A percentile compares a stretch with the other conserved stretches of the same genome.
These are phyloP conservation scores for Drosophila truncata DNA, from an alignment of 1,140 invertebrate species.

Conservation along the genomic window DNA sequence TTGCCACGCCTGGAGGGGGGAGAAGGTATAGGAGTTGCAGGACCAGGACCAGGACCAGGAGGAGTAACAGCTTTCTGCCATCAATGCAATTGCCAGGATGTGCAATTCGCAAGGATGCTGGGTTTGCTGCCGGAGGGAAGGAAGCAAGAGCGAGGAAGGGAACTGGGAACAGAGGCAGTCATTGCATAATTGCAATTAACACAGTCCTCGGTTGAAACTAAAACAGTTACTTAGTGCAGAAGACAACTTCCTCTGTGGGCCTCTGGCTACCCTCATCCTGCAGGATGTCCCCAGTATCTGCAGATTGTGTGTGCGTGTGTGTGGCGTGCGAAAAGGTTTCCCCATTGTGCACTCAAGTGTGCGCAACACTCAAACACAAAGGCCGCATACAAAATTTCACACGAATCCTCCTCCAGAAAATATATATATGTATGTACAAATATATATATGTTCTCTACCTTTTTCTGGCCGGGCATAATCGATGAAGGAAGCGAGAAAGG, in stretches of 20 bases:
- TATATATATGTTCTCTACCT: slow-evolving; percentile 20
- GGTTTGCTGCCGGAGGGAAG: background rate
- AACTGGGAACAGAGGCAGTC: slow-evolving; percentile 29
- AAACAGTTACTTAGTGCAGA: slow-evolving; percentile 71
- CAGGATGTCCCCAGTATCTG: slow-evolving; percentile 25
- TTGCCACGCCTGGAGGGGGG: slow-evolving; percentile 58
- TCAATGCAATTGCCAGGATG: slow-evolving; percentile 73
- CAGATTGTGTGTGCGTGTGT: slow-evolving; percentile 13
- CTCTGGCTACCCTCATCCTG: slow-evolving; percentile 25
- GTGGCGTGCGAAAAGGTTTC: slow-evolving; percentile 56
- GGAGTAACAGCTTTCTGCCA: slow-evolving; percentile 37
- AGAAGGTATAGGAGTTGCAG: slow-evolving; percentile 3
- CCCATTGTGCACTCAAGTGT: slow-evolving; percentile 61
- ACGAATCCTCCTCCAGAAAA: slow-evolving; percentile 49
- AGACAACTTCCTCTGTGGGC: slow-evolving; percentile 59
- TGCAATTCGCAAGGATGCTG: slow-evolving; percentile 62
- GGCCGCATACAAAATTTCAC: slow-evolving; percentile 55
- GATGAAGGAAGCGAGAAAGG: slow-evolving; percentile 33
- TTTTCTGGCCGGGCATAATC: slow-evolving; percentile 44
- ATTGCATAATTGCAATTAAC: slow-evolving; percentile 83
- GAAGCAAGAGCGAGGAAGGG: background rate
- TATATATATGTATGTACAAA: background rate
- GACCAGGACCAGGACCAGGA: background rate
- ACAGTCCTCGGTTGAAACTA: slow-evolving; percentile 52
- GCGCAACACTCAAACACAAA: slow-evolving; percentile 44